Conservation (phyloP, 2,113 vertebrate genomes). For the Chaetodon trifascialis region DNA sequence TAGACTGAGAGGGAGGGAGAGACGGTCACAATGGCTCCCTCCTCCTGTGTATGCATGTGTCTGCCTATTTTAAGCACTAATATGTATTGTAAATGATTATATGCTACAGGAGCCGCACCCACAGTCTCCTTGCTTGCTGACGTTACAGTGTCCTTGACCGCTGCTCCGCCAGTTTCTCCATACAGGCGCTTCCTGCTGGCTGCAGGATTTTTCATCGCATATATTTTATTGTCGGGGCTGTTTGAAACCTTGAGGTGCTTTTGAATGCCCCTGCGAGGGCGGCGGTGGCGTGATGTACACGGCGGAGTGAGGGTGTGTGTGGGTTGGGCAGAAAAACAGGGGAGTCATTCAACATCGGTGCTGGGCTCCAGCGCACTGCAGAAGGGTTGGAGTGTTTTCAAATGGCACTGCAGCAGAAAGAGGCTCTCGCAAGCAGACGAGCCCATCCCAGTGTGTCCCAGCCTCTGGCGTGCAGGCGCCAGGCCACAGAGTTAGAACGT, state of each 20-base stretch:
- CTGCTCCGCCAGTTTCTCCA: conserved; percentile 9
- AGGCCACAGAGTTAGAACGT: not conserved
- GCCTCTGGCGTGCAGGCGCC: conserved; percentile 9
- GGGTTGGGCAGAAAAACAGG: conserved; percentile 51
- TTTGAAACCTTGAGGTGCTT: conserved; percentile 44
- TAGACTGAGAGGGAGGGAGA: conserved; percentile 36
- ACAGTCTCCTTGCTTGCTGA: conserved; percentile 10
- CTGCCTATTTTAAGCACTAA: conserved; percentile 58
- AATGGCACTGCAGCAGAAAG: conserved; percentile 79
- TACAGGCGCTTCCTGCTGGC: not conserved
- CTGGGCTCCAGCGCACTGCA: conserved; percentile 77
- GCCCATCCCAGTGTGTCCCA: conserved; percentile 59
- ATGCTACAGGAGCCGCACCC: conserved; percentile 27
- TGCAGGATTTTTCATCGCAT: conserved; percentile 24
- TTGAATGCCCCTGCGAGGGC: conserved; percentile 27
- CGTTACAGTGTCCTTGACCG: conserved; percentile 57
- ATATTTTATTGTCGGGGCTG: conserved; percentile 29
- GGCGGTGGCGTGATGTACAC: conserved; percentile 49
- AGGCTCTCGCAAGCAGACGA: conserved; percentile 47
- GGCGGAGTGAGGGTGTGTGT: conserved; percentile 34
- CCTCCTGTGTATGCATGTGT: conserved; percentile 14
- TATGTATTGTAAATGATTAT: conserved; percentile 43
- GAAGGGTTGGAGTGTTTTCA: conserved; percentile 77
- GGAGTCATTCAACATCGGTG: conserved; percentile 67
- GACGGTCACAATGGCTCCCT: conserved; percentile 46